Percentiles rank a stretch among this genome's conserved stretches.
phyloP scores from a whole-genome alignment of 2,888 invertebrate species.

The Drosophila emarginata region DNA sequence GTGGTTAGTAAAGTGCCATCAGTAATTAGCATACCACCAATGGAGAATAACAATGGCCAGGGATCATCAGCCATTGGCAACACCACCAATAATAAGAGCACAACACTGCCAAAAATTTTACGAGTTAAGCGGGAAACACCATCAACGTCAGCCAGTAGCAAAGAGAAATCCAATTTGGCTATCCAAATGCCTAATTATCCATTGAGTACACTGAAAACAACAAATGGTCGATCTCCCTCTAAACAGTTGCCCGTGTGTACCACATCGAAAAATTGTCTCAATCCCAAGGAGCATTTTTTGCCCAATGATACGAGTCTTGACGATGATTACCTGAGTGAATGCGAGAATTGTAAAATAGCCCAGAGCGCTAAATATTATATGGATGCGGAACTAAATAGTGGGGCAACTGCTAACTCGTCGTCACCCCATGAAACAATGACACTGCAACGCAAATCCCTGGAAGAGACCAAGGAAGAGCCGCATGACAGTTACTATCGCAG shows the following conservation, averaged over 20 bases:
- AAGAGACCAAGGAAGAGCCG: constrained; percentile 81
- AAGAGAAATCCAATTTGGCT: constrained; percentile 23
- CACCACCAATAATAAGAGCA: constrained; percentile 54
- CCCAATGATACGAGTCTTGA: constrained; percentile 83
- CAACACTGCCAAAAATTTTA: constrained; percentile 80
- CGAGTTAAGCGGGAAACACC: constrained; percentile 66
- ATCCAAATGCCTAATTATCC: constrained; percentile 79
- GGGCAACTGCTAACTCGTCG: constrained; percentile 63
- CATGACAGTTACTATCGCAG: constrained; percentile 85
- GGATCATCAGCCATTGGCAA: background rate
- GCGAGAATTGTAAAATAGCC: constrained; percentile 92
- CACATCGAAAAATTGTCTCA: constrained; percentile 82
- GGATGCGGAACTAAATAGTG: constrained; percentile 84
- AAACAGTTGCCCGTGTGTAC: constrained; percentile 82
- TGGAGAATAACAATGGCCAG: constrained; percentile 53
- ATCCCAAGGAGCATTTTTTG: constrained; percentile 82
- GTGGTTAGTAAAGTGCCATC: constrained; percentile 82
- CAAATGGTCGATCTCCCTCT: constrained; percentile 48
- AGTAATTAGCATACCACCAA: constrained; percentile 81
- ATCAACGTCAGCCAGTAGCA: background rate
- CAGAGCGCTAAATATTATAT: constrained; percentile 87
- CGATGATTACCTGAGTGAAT: constrained; percentile 91
- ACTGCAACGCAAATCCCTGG: constrained; percentile 84
- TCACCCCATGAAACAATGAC: constrained; percentile 88
- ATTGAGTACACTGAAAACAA: constrained; percentile 25